Evolutionary conservation across 30 jellyfish, hydroid and myxozoan species (phyloP), one percentile per base, ranked within the genome.

Genomic region (Sanderia malayensis): DNA sequence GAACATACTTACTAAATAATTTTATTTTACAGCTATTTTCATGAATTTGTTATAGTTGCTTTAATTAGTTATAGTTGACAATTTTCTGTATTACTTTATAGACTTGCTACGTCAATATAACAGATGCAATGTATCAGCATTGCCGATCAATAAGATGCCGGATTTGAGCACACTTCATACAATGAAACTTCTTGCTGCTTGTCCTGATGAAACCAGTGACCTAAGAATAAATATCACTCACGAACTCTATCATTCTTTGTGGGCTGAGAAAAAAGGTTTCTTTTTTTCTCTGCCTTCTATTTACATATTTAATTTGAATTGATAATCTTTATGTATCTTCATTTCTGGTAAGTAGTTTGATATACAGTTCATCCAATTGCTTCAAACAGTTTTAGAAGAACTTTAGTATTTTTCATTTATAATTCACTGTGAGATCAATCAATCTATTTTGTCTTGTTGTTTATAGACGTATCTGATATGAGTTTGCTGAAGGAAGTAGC

Each of bases 251-350:
- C 87, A 92, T 77, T 85, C 93, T 0, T 46, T 92, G 19, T 92
- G 98, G 98, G 84, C 81, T 15, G 86, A 92, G 19, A 63, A 85
- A 60, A 80, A 74, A 79, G 98, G 98, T 92, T 58, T 2, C 8
- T 74, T 11, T 55, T 18, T 4, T 0, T 33, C 1, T 13, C 52
- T 32, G 80, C 22, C 11, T 27, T 66, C 30, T n/a, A n/a, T n/a
- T n/a, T n/a, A n/a, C n/a, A n/a, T n/a, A n/a, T n/a, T n/a, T n/a
- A n/a, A n/a, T n/a, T n/a, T n/a, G n/a, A n/a, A n/a, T n/a, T n/a
- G n/a, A n/a, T n/a, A n/a, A n/a, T n/a, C n/a, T n/a, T n/a, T n/a
- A n/a, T n/a, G n/a, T n/a, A n/a, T n/a, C n/a, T n/a, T n/a, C n/a
- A n/a, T n/a, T n/a, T n/a, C n/a, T n/a, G n/a, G n/a, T n/a, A n/a